These are phyloP conservation scores for Sminthurinus signatus DNA, from an alignment of 1,140 invertebrate genomes.

Conservation along the genomic window DNA sequence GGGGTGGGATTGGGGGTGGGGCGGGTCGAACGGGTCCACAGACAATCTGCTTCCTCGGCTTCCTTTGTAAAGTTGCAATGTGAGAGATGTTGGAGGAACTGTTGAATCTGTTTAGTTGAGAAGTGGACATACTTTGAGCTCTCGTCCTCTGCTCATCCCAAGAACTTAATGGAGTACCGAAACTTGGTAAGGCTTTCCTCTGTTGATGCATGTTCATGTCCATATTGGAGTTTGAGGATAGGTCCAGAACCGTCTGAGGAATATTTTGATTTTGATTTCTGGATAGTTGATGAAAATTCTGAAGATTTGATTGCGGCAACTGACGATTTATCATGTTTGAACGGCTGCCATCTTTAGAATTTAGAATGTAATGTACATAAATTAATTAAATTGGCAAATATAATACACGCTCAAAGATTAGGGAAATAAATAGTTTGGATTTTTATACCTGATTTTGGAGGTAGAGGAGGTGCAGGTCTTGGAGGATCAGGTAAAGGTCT, in stretches of 20 bases:
- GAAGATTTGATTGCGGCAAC: neutral
- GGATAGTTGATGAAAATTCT: neutral
- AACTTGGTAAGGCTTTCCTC: neutral
- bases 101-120: constrained; percentile 21
- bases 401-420: no score
- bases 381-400: no score
- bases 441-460: constrained; percentile 25
- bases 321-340: neutral
- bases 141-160: neutral
- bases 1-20: constrained; percentile 39
- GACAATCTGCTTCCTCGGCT: constrained; percentile 9
- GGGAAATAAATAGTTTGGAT: no score
- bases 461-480: constrained; percentile 28
- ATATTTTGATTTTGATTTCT: neutral
- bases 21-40: constrained; percentile 29
- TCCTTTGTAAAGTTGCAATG: constrained; percentile 37
- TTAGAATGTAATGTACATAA: no score
- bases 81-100: constrained; percentile 29
- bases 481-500: constrained; percentile 50
- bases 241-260: neutral
- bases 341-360: no score
- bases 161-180: neutral
- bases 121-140: constrained; percentile 34
- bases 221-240: neutral
- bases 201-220: neutral